Base-by-base conservation (phyloP, 1,140 invertebrate genomes). In the Plodia interpunctella region DNA sequence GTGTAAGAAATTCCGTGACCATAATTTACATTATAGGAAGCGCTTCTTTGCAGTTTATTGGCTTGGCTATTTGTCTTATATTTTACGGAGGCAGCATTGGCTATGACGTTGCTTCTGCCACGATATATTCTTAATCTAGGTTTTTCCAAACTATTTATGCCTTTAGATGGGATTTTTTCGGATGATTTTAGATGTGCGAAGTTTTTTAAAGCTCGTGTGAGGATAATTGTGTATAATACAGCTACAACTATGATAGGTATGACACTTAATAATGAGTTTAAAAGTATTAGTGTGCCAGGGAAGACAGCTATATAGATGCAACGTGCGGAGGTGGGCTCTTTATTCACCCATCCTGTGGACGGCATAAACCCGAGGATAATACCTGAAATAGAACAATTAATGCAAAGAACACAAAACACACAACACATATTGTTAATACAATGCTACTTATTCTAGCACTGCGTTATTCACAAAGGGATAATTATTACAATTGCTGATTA, bases 261-360 rank as follows among this genome's bases (percentile, higher is more conserved):
- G 13, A 90, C 74, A 50, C 91, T 91, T 6, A 92, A 65, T 3
- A 90, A 65, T 4, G 90, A 87, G 35, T 90, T 92, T 9, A 92
- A 64, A 19, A 92, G 59, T 30, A 93, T 83, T 4, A 92, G 63
- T 11, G 76, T 59, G 18, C 82, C 84, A 13, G 91, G 91, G 49
- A 88, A 91, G 1, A 92, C 50, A 1, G 83, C 58, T 2, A 91
- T 87, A 66, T 92, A 92, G 81, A 88, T 91, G 65, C 92, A 92
- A 17, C 83, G 66, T 62, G 74, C 74, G 21, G 79, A 72, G 53
- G 79, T 72, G 11, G 84, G 60, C 52, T 91, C 90, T 52, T 82
- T 73, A 57, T 90, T 90, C n/a, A 78, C 74, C 90, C 90, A 91
- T 21, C 91, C 91, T 56, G 90, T 90, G 13, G 79, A 72, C 4